A percentile compares a stretch with the other conserved stretches of the same genome.
Evolutionary conservation across 2,797 vertebrate species (phyloP).

Genomic region (Xerus rutilus): DNA sequence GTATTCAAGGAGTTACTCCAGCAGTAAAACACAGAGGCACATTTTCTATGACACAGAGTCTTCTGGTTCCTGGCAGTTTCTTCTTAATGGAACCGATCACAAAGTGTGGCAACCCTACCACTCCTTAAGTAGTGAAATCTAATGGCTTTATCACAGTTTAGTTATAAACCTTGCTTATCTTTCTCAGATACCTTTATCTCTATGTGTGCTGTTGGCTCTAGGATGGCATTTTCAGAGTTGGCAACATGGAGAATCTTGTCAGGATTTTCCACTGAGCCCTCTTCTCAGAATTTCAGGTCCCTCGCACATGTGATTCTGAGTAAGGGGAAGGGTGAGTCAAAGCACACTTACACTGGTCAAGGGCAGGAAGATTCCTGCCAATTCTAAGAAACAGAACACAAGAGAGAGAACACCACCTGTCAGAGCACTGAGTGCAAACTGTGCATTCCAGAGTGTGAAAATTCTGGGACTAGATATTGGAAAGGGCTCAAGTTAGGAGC

Average conservation of each 20-base stretch:
- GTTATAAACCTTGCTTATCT: not conserved
- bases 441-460: not conserved
- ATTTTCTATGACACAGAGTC: not conserved
- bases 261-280: not conserved
- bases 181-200: not conserved
- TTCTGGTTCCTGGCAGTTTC: not conserved
- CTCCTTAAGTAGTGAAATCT: not conserved
- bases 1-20: no score
- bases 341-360: not conserved
- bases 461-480: not conserved
- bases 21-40: not conserved
- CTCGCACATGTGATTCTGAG: not conserved
- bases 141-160: not conserved
- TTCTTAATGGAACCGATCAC: not conserved
- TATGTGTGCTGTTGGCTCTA: not conserved
- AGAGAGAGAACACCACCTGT: not conserved
- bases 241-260: not conserved
- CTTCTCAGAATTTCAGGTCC: not conserved
- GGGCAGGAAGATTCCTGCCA: not conserved
- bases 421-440: not conserved
- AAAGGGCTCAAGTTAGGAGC: not conserved
- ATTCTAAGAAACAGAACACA: not conserved
- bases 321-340: not conserved
- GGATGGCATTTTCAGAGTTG: not conserved
- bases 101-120: not conserved